These are phyloP conservation scores for Eupithecia pulchellata DNA, from an alignment of 2,888 invertebrate species.

Conservation along the genomic window DNA sequence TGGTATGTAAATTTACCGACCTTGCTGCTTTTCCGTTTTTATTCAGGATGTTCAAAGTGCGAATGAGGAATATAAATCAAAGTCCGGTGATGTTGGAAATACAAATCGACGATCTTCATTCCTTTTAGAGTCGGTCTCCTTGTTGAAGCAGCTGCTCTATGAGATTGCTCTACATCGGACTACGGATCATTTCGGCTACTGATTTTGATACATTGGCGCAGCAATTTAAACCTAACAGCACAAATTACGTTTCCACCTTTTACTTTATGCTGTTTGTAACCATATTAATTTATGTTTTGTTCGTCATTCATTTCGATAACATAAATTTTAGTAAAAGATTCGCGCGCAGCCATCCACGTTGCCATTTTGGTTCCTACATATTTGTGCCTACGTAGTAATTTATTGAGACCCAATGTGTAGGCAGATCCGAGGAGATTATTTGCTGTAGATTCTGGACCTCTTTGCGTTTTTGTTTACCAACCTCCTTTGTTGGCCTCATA, in stretches of 20 bases:
- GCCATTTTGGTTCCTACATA: constrained; percentile 6
- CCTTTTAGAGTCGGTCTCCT: too few species aligned
- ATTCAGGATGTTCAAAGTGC: background rate
- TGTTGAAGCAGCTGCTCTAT: background rate
- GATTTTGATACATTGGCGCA: background rate
- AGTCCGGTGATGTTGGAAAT: background rate
- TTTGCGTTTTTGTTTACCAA: constrained; percentile 8
- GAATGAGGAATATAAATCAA: background rate
- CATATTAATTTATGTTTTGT: background rate
- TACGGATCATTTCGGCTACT: background rate
- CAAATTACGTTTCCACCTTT: background rate
- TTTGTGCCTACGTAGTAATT: background rate
- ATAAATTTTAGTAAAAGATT: background rate
- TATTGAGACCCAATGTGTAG: constrained; percentile 10
- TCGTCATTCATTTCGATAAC: background rate
- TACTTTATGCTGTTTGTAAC: background rate
- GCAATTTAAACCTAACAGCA: background rate
- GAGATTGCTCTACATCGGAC: background rate
- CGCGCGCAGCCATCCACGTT: constrained; percentile 6
- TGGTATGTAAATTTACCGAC: constrained; percentile 66
- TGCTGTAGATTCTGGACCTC: background rate
- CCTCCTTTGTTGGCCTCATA: background rate
- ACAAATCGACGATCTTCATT: too few species aligned
- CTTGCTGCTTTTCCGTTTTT: background rate
- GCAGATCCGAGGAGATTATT: background rate